Conservation (phyloP, 1,140 invertebrate species). For the Bemisia tabaci region DNA sequence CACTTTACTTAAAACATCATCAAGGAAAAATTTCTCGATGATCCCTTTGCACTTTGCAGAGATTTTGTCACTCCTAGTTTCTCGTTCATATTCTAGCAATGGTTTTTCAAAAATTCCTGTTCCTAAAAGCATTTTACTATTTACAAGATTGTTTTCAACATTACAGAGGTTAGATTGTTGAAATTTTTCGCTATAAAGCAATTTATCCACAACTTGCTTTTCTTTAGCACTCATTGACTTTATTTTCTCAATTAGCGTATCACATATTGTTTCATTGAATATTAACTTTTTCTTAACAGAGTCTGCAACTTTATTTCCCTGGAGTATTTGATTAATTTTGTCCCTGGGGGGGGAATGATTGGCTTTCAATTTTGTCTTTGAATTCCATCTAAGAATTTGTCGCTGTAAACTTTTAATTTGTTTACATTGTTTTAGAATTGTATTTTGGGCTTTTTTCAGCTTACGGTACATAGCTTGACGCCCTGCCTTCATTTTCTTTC, state of each 20-base stretch:
- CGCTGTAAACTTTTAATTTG: no score
- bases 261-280: neutral
- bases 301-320: neutral
- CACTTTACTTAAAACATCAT: neutral
- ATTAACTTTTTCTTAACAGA: neutral
- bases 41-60: neutral
- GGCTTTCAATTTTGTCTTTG: neutral
- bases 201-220: neutral
- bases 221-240: neutral
- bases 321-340: neutral
- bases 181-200: neutral
- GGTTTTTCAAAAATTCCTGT: neutral
- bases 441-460: neutral
- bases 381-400: no score
- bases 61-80: neutral
- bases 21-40: neutral
- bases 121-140: neutral
- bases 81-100: neutral
- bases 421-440: neutral
- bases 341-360: neutral
- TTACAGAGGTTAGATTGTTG: neutral
- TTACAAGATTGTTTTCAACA: neutral
- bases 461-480: neutral
- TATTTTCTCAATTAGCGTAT: neutral
- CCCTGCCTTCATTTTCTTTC: neutral